Evolutionary conservation across 2,113 vertebrate genomes (phyloP), one percentile per base, ranked within the genome.

Genomic region (Lepisosteus osseus): DNA sequence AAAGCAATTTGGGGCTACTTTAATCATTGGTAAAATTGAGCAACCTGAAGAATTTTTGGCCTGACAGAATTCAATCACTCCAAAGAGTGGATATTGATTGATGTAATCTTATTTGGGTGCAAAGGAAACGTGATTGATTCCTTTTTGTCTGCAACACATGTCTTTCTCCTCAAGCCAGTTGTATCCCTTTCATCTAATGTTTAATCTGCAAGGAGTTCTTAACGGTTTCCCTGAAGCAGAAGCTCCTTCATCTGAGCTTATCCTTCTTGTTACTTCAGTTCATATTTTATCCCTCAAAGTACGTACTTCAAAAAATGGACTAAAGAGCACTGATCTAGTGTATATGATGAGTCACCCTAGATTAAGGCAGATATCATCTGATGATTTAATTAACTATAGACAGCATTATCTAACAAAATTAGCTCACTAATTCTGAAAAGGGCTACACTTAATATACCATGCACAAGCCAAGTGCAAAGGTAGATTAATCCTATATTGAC

Each of bases 11-110:
- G 82, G 80, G 73, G 74, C 83, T 67, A 84, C 90, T 93, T 92
- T 94, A 94, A 93, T 94, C 91, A 93, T 45, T 88, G 89, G 87
- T 76, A 92, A 87, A 89, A 92, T 86, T 87, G 87, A 91, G 85
- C 83, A 77, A 86, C 78, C 74, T 82, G 78, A 87, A 76, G 91
- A 84, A 82, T 77, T 78, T 64, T 82, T 73, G 77, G 77, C 73
- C 55, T 79, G 70, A 66, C 90, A 84, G 83, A 92, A 85, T 91
- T 90, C 88, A 91, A 88, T 91, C 85, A 89, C 80, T 93, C 90
- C 88, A 93, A 94, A 90, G 85, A 88, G 83, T 83, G 81, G 67
- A 82, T 93, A 94, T 78, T 92, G 93, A 95, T 86, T 91, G 86
- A 91, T 92, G 83, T 88, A 91, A 93, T 94, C 93, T 93, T 87